Conservation (phyloP, 2,888 invertebrate species). For the Beris morrisii region DNA sequence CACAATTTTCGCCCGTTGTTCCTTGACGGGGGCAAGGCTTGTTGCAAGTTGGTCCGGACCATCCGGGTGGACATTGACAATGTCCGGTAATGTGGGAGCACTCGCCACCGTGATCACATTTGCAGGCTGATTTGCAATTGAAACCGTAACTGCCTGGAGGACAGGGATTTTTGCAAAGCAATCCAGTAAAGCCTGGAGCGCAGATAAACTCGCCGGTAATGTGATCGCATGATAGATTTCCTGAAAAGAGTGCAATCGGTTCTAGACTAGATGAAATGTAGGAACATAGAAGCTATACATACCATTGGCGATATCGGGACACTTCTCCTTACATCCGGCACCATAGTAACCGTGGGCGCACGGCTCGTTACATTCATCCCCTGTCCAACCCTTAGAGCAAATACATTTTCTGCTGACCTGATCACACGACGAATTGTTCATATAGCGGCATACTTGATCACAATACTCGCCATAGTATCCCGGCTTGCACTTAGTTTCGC, state of each 20-base stretch:
- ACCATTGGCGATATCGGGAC: constrained; percentile 57
- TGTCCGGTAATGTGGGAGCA: constrained; percentile 87
- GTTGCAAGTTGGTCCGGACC: constrained; percentile 76
- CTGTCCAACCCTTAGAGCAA: constrained; percentile 85
- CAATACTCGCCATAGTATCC: constrained; percentile 85
- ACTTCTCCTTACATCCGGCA: constrained; percentile 75
- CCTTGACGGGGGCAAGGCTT: constrained; percentile 73
- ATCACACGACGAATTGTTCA: constrained; percentile 84
- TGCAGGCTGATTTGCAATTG: constrained; percentile 73
- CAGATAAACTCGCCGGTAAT: constrained; percentile 83
- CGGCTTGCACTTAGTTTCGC: constrained; percentile 78
- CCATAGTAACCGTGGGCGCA: constrained; percentile 80
- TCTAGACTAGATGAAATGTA: too few species aligned
- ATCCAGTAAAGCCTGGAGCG: constrained; percentile 81
- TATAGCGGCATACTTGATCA: constrained; percentile 74
- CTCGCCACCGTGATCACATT: constrained; percentile 83
- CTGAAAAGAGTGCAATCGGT: constrained; percentile 53
- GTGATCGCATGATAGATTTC: constrained; percentile 79
- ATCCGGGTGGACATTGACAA: constrained; percentile 76
- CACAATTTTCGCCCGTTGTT: constrained; percentile 72
- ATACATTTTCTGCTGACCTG: constrained; percentile 75
- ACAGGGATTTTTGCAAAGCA: constrained; percentile 86
- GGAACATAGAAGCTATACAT: not conserved
- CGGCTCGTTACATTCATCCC: constrained; percentile 68
- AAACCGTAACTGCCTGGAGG: constrained; percentile 75